phyloP scores from a whole-genome alignment of 2,888 invertebrate species.

The Opisthograptis luteolata region DNA sequence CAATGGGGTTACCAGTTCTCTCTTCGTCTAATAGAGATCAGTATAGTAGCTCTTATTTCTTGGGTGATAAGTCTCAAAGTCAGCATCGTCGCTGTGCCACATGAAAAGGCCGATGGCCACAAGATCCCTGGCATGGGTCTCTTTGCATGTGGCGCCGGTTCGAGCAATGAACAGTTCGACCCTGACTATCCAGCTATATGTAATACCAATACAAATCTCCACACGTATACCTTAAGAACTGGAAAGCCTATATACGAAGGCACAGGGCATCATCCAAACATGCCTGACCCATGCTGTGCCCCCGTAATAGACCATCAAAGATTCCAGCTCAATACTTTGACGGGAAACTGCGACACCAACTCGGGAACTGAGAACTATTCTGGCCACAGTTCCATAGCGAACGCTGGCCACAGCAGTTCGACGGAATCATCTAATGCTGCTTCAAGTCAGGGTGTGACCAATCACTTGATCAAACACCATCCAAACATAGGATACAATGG shows the following conservation, averaged over 20 bases:
- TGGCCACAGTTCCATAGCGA: constrained; percentile 84
- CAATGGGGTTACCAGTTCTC: constrained; percentile 97
- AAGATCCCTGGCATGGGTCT: constrained; percentile 90
- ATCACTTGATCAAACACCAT: constrained; percentile 80
- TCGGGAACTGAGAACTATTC: constrained; percentile 87
- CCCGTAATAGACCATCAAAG: constrained; percentile 75
- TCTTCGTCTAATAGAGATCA: constrained; percentile 92
- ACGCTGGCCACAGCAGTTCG: constrained; percentile 80
- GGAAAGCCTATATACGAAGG: constrained; percentile 91
- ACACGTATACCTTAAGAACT: constrained; percentile 91
- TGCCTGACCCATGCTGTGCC: constrained; percentile 73
- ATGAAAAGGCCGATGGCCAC: constrained; percentile 88
- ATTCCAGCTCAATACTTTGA: constrained; percentile 81
- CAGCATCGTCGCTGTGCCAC: constrained; percentile 84
- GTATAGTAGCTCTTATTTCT: constrained; percentile 93
- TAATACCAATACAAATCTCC: constrained; percentile 92
- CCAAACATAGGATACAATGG: constrained; percentile 77
- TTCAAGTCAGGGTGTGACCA: constrained; percentile 79
- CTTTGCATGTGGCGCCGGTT: constrained; percentile 92
- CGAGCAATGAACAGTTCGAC: constrained; percentile 93
- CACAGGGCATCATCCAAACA: constrained; percentile 69
- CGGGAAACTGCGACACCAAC: constrained; percentile 84
- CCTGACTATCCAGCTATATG: constrained; percentile 94
- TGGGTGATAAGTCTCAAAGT: constrained; percentile 93
- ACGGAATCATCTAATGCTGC: constrained; percentile 82